Evolutionary conservation across 2,113 vertebrate species (phyloP).

Genomic region (Falco punctatus): DNA sequence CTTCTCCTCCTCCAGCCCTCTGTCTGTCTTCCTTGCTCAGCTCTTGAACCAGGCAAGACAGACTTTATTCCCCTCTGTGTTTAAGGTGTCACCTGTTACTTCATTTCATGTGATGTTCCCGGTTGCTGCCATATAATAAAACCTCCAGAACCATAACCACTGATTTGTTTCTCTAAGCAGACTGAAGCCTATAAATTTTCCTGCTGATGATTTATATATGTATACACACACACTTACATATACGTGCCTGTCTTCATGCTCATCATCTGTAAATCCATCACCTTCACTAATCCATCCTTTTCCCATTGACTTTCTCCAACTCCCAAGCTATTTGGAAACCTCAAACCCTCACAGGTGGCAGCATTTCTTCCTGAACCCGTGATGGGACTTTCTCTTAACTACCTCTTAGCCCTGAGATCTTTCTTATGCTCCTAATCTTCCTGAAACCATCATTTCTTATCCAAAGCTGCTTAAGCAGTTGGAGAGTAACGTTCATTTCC

Average conservation of each 20-base stretch:
- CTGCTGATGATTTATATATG: not conserved
- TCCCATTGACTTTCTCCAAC: not conserved
- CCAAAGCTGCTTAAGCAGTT: slow-evolving; percentile 36
- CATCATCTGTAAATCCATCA: not conserved
- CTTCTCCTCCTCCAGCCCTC: not conserved
- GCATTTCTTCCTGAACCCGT: not conserved
- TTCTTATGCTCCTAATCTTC: not conserved
- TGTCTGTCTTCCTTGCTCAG: not conserved
- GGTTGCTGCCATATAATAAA: not conserved
- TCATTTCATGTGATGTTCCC: not conserved
- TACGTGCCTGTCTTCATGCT: not conserved
- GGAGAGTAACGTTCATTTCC: not conserved
- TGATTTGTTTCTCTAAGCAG: not conserved
- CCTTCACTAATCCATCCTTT: not conserved
- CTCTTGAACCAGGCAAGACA: not conserved
- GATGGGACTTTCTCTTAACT: not conserved
- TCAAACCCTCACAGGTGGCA: not conserved
- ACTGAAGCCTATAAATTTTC: not conserved
- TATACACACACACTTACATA: rapidly evolving
- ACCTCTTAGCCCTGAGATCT: not conserved
- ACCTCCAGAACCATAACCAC: not conserved
- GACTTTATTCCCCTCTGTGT: not conserved
- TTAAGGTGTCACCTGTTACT: not conserved
- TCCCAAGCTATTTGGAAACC: not conserved
- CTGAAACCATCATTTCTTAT: slow-evolving; percentile 43